Evolutionary conservation across 2,888 invertebrate species (phyloP), one percentile per base, ranked within the genome.

Genomic region (Spodoptera littoralis): DNA sequence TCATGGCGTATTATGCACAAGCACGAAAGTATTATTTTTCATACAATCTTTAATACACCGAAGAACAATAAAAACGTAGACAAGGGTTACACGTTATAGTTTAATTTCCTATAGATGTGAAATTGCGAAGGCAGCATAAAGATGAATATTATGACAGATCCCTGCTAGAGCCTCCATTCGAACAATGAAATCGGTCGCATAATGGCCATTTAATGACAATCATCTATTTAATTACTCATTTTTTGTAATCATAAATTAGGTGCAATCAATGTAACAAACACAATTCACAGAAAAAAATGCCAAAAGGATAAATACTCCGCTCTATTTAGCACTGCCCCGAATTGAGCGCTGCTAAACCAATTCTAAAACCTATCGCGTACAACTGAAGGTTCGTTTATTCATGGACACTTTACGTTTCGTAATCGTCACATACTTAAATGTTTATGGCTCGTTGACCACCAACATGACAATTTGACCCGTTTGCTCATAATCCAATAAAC

Each of bases 1-100:
- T 63, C 44, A 60, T 61, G 30, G 49, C 52, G 12, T 50, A 69
- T 78, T 78, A 75, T 78, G 60, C 64, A 65, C 24, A 57, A 56
- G 47, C 72, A 79, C 58, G 43, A 50, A 69, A 56, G 44, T 53
- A 72, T 72, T 75, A 63, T 70, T 75, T 74, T 75, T 57, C 51
- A 74, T 36, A 50, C 60, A 52, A 51, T 49, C 13, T 12, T 42
- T 57, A 36, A 51, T 51, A 59, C 43, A 56, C 59, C 22, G 6
- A 1, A 18, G 44, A 30, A 49, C 55, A 58, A 51, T 59, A 44
- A 65, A 60, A 59, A 22, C 18, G 42, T 57, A 47, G 36, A 27
- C 2, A 36, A 9, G 36, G 36, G 36, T 36, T 36, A 36, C 42
- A 3, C 24, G 36, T 44, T 60, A 36, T 8, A 42, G 46, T 55